Evolutionary conservation across 1,140 invertebrate species (phyloP).

Genomic region (Heliconius hermathena): DNA sequence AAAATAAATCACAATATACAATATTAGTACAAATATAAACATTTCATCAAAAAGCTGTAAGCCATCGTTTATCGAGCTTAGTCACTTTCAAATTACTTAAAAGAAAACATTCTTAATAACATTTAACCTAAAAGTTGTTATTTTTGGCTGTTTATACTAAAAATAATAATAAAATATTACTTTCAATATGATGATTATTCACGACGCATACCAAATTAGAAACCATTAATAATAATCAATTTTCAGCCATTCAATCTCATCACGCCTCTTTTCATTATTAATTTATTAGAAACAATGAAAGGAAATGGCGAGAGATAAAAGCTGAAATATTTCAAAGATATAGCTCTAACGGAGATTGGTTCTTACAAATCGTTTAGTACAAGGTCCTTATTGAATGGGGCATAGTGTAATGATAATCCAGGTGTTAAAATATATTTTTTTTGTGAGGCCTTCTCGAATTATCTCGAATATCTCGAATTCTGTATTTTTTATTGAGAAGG

Average conservation of each 20-base stretch:
- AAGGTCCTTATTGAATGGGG: constrained; percentile 28
- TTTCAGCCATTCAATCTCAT: constrained; percentile 26
- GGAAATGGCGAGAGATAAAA: constrained; percentile 39
- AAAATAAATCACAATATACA: no score
- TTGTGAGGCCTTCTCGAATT: no score
- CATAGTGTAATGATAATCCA: constrained; percentile 23
- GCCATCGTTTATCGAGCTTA: no score
- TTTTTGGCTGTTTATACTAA: background rate
- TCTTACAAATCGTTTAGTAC: constrained; percentile 38
- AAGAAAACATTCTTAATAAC: no score
- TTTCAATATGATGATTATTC: background rate
- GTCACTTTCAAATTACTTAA: no score
- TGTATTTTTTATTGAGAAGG: no score
- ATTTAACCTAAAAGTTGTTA: no score
- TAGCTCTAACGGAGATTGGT: constrained; percentile 34
- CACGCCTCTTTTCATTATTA: constrained; percentile 36
- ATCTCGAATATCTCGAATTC: no score
- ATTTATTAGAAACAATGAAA: constrained; percentile 40
- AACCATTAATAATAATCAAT: constrained; percentile 39
- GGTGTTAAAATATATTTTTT: background rate
- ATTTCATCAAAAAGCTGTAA: no score
- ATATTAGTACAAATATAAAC: no score
- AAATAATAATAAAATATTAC: background rate
- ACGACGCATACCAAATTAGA: constrained; percentile 18
- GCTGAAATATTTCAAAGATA: constrained; percentile 41